Conservation (phyloP, 2,888 invertebrate species). For the Clostera curtula region DNA sequence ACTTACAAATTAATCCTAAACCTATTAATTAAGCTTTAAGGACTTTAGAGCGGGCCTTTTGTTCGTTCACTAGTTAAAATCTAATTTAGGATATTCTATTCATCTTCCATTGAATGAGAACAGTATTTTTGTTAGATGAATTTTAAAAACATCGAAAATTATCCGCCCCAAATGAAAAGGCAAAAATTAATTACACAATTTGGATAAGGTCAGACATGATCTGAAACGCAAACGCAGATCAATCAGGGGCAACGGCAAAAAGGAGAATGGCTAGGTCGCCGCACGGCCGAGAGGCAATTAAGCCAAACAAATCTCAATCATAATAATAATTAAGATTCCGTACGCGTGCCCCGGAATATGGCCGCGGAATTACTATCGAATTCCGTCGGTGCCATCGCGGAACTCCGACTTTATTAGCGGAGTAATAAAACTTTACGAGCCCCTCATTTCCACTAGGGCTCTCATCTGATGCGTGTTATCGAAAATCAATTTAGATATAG, state of each 20-base stretch:
- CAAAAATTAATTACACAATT: slow-evolving; percentile 4
- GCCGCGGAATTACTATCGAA: slow-evolving; percentile 38
- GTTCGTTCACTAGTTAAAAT: slow-evolving; percentile 4
- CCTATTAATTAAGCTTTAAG: slow-evolving; percentile 40
- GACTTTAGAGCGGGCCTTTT: slow-evolving; percentile 9
- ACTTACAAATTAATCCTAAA: slow-evolving; percentile 31
- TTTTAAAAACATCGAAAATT: background rate
- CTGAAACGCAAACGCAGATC: slow-evolving; percentile 13
- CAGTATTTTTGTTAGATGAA: slow-evolving; percentile 8
- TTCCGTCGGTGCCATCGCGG: slow-evolving; percentile 25
- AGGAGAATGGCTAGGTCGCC: slow-evolving; percentile 18
- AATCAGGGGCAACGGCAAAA: slow-evolving; percentile 13
- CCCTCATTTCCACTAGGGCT: slow-evolving; percentile 20
- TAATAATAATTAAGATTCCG: slow-evolving; percentile 31
- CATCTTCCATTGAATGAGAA: slow-evolving; percentile 10
- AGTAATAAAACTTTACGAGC: slow-evolving; percentile 36
- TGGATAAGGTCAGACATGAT: background rate
- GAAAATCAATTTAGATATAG: slow-evolving; percentile 19
- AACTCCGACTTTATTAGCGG: slow-evolving; percentile 32
- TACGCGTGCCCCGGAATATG: slow-evolving; percentile 41
- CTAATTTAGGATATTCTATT: slow-evolving; percentile 3
- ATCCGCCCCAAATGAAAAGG: slow-evolving; percentile 5
- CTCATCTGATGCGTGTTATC: slow-evolving; percentile 20
- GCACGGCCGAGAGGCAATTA: slow-evolving; percentile 19
- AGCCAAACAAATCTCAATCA: slow-evolving; percentile 30